phyloP scores from a whole-genome alignment of 2,797 vertebrate species.

The Poeciliopsis paucimaculata region DNA sequence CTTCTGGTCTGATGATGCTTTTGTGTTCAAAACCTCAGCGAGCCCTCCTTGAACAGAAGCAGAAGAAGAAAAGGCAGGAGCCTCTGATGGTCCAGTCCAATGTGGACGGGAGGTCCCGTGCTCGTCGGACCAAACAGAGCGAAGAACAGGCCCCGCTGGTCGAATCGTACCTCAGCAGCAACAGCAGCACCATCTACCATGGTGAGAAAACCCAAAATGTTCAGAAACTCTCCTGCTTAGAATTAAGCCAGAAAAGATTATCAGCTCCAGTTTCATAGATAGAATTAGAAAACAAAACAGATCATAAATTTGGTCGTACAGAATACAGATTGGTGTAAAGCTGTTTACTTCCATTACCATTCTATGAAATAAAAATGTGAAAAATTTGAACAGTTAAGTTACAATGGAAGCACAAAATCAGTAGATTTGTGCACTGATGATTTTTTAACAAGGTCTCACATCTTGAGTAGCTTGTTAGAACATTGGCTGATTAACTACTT shows the following conservation, averaged over 20 bases:
- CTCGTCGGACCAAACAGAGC: constrained; percentile 90
- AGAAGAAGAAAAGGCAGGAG: constrained; percentile 98
- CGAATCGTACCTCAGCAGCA: constrained; percentile 96
- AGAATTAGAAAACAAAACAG: not conserved
- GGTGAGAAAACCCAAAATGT: constrained; percentile 75
- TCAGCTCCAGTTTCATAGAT: not conserved
- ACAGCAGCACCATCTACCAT: constrained; percentile 95
- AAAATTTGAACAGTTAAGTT: not conserved
- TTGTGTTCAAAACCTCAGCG: constrained; percentile 75
- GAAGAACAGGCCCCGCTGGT: constrained; percentile 97
- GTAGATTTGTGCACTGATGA: not conserved
- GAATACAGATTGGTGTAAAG: not conserved
- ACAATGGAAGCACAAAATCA: not conserved
- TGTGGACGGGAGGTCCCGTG: constrained; percentile 89
- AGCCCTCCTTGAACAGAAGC: constrained; percentile 95
- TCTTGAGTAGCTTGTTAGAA: not conserved
- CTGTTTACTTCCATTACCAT: not conserved
- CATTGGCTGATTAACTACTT: not conserved
- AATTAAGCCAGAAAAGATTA: constrained; percentile 9
- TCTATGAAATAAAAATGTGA: not conserved
- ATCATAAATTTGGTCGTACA: not conserved
- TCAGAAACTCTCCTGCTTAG: constrained; percentile 14
- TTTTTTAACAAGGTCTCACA: not conserved
- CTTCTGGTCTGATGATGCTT: constrained; percentile 3
- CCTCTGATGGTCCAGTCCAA: constrained; percentile 98